Evolutionary conservation across 2,888 invertebrate species (phyloP), one percentile per base, ranked within the genome.

Genomic region (Drepanosiphum platanoidis): DNA sequence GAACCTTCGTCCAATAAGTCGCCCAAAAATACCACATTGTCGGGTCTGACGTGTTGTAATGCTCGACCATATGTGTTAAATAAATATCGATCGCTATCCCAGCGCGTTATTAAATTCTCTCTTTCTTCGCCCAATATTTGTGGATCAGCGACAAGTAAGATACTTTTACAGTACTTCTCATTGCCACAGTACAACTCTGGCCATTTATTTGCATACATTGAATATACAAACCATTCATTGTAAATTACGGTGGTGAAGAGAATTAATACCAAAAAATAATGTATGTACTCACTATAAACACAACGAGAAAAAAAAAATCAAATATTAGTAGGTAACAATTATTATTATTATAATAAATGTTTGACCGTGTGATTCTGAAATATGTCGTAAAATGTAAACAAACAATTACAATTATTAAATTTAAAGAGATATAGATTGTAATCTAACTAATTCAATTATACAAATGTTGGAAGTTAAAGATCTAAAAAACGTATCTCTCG

Each of bases 1-100:
- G 95, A 96, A 0, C 98, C 98, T 91, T 99, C 99, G 89, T 99
- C 98, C 91, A 97, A 94, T 78, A 98, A 91, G 90, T 99, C 99
- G 1, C 99, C 99, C 86, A 99, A 91, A 90, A 96, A 98, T 71
- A 96, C 92, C 77, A 98, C 91, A 22, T 96, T 92, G 90, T 98
- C 93, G 13, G 98, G 98, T 87, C 94, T 91, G 71, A 94, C 92
- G 89, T 94, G 92, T 64, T 91, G 90, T 61, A 93, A 89, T 3
- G 95, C 97, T 87, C 92, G 91, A 22, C 91, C 90, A 90, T 96
- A 98, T 64, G 97, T 96, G 88, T 94, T 93, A 58, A 91, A 90
- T 83, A 98, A 90, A 90, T 95, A 98, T 88, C 97, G 93, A 90
- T 98, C 98, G 88, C 95, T 94, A 90, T 98, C 98, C 93, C 95